A percentile compares a stretch with the other conserved stretches of the same genome.
These are phyloP conservation scores for Micronisus gabar DNA, from an alignment of 2,113 vertebrate species.

Conservation along the genomic window DNA sequence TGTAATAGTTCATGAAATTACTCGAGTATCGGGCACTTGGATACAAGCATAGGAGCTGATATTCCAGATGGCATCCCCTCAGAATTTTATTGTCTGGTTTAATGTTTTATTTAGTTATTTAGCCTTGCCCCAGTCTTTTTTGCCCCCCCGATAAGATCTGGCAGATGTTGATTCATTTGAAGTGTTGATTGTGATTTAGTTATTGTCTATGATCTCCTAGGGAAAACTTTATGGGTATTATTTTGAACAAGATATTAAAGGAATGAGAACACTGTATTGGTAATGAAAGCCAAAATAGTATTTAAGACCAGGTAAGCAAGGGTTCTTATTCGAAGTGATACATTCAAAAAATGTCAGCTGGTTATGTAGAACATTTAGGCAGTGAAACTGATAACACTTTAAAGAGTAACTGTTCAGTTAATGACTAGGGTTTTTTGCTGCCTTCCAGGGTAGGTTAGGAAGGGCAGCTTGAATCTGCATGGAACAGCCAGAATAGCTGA, in stretches of 20 bases:
- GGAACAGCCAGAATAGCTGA: not conserved
- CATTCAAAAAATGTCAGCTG: not conserved
- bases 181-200: not conserved
- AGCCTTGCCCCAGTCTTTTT: not conserved
- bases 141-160: not conserved
- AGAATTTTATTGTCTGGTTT: not conserved
- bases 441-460: not conserved
- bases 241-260: not conserved
- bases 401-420: not conserved
- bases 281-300: not conserved
- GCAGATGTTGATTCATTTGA: not conserved
- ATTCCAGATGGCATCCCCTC: not conserved
- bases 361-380: not conserved
- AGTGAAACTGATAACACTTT: not conserved
- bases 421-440: not conserved
- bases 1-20: not conserved
- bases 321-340: not conserved
- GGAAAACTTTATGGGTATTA: not conserved
- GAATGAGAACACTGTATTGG: not conserved
- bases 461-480: not conserved
- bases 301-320: not conserved
- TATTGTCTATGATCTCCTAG: not conserved
- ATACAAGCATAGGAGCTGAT: not conserved
- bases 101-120: not conserved
- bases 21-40: not conserved